Conservation (phyloP, 2,797 vertebrate species). For the Takifugu rubripes region DNA sequence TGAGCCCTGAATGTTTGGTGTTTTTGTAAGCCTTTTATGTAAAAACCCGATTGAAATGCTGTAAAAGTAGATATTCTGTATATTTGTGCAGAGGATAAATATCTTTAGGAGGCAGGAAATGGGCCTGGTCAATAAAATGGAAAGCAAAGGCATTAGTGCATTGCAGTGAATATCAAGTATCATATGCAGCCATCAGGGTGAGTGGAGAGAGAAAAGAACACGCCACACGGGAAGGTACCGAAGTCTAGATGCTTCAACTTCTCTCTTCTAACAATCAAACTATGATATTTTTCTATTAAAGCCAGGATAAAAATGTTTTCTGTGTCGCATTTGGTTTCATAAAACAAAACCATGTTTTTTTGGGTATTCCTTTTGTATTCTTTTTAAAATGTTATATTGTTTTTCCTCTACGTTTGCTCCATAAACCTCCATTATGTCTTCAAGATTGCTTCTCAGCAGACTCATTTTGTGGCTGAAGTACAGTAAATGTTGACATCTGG, state of each 20-base stretch:
- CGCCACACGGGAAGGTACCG: slow-evolving; percentile 15
- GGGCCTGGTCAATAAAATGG: slow-evolving; percentile 51
- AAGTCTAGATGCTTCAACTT: slow-evolving; percentile 16
- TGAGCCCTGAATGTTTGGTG: no score
- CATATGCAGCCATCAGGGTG: slow-evolving; percentile 40
- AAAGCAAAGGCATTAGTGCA: slow-evolving; percentile 54
- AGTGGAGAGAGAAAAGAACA: slow-evolving; percentile 25
- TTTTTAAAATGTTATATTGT: no score
- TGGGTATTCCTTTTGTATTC: neutral
- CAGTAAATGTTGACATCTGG: neutral
- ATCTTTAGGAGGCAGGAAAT: slow-evolving; percentile 55
- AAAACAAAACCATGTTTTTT: neutral
- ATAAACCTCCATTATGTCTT: no score
- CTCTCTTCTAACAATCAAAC: slow-evolving; percentile 8
- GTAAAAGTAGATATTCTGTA: slow-evolving; percentile 9
- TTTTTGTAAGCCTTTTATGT: neutral
- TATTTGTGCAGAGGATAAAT: slow-evolving; percentile 20
- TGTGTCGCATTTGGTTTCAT: neutral
- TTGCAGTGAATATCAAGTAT: slow-evolving; percentile 54
- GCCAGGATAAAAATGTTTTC: neutral
- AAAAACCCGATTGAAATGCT: slow-evolving; percentile 6
- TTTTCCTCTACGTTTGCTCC: no score
- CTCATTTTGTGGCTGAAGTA: neutral
- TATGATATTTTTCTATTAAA: slow-evolving; percentile 13
- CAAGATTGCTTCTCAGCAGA: neutral